phyloP scores from a whole-genome alignment of 1,140 invertebrate genomes.

The Subanguina moxae region DNA sequence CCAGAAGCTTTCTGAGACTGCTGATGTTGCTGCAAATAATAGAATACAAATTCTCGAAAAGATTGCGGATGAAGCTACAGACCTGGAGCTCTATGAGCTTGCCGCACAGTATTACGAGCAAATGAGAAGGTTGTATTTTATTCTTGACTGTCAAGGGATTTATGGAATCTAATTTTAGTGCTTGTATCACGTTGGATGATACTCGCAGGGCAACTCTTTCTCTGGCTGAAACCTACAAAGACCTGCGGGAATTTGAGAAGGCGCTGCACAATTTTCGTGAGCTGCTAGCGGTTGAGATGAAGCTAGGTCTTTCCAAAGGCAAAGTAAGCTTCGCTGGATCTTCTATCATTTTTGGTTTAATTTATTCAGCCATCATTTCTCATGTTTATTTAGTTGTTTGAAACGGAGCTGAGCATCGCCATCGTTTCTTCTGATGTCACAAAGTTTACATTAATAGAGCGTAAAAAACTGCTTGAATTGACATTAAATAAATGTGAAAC shows the following conservation, averaged over 20 bases:
- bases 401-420: neutral
- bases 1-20: neutral
- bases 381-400: neutral
- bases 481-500: neutral
- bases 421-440: neutral
- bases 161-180: neutral
- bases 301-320: neutral
- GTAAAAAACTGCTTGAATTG: neutral
- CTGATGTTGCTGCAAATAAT: neutral
- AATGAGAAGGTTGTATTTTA: conserved; percentile 4
- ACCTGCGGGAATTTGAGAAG: neutral
- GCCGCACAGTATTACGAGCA: conserved; percentile 5
- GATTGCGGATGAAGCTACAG: conserved; percentile 11
- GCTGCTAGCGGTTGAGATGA: neutral
- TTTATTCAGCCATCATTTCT: neutral
- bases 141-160: too few species aligned
- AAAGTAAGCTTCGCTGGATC: neutral
- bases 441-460: neutral
- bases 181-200: neutral
- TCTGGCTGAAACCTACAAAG: conserved; percentile 5
- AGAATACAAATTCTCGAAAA: neutral
- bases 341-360: neutral
- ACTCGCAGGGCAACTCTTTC: neutral
- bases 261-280: neutral
- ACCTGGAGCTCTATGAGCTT: conserved; percentile 1